phyloP scores from a whole-genome alignment of 1,140 invertebrate genomes.

The Periplaneta americana region DNA sequence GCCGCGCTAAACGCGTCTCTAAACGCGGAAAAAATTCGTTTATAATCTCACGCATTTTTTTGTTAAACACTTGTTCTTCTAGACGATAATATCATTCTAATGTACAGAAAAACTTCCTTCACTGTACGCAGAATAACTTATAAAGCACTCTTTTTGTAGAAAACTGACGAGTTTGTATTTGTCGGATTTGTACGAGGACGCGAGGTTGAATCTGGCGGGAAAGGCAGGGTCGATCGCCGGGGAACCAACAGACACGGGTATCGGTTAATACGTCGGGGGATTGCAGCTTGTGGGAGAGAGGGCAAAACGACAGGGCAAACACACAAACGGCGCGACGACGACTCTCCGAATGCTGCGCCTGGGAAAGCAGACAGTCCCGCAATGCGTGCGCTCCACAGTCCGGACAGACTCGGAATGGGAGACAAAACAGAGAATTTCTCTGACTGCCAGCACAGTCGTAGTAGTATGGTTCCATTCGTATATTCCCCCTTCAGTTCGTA shows the following conservation, averaged over 20 bases:
- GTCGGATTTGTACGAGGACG: not conserved
- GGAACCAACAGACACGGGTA: not conserved
- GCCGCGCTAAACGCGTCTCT: not conserved
- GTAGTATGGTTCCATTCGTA: not conserved
- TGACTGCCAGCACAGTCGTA: not conserved
- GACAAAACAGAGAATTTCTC: not conserved
- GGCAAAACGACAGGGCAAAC: not conserved
- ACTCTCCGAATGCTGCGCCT: not conserved
- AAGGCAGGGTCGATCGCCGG: not conserved
- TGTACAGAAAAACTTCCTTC: not conserved
- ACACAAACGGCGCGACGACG: not conserved
- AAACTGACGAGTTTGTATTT: not conserved
- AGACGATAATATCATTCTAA: not conserved
- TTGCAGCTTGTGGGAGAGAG: not conserved
- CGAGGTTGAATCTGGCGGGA: not conserved
- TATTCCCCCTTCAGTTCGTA: not conserved
- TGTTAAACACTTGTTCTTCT: not conserved
- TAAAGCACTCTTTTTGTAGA: not conserved
- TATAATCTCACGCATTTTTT: not conserved
- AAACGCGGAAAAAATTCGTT: too few relatives aligned
- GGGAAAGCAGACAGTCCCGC: not conserved
- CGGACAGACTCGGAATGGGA: not conserved
- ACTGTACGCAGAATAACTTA: not conserved
- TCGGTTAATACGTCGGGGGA: not conserved
- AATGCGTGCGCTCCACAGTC: slow-evolving; percentile 1